Evolutionary conservation across 2,888 invertebrate species (phyloP), one percentile per base, ranked within the genome.

Genomic region (Pseudanteris insignis): DNA sequence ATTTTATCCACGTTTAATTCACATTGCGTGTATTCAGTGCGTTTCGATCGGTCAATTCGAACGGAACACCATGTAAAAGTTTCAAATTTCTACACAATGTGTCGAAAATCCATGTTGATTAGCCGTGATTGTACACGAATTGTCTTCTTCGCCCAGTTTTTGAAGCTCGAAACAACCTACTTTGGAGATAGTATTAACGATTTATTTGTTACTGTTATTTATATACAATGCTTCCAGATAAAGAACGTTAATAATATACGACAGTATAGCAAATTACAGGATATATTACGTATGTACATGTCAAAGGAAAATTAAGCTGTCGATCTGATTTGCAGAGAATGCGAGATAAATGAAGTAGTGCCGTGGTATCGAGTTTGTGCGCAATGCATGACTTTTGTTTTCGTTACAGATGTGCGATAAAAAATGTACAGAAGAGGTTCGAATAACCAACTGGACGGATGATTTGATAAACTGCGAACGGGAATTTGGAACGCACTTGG

Each of bases 241-340:
- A 47, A 34, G 10, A 40, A 41, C 10, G 28, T 47, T 47, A 57
- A 48, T 43, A 57, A 48, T 37, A 29, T 48, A 55, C 36, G 25
- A 41, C 21, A 55, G 32, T 44, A 30, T 5, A 29, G 38, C 33
- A 58, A 50, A 36, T 58, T 32, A 36, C 26, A 48, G 37, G 18
- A 48, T 37, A 37, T 15, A 41, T 57, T 37, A 18, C 26, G 13
- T 50, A 50, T 48, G 30, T 48, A 46, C 40, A 43, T 36, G 15
- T 57, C 32, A 58, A 50, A 38, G 29, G 33, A 38, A 44, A 58
- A 57, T 48, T 30, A 57, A 48, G 57, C 57, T 48, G 48, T 37
- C 57, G 44, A 50, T 58, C 40, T 43, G 50, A 58, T 58, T 58
- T 33, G 58, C 58, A 46, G 40, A 58, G 44, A 50, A 50, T 50